Evolutionary conservation across 1,140 invertebrate genomes (phyloP).

Genomic region (Bombus soroeensis): DNA sequence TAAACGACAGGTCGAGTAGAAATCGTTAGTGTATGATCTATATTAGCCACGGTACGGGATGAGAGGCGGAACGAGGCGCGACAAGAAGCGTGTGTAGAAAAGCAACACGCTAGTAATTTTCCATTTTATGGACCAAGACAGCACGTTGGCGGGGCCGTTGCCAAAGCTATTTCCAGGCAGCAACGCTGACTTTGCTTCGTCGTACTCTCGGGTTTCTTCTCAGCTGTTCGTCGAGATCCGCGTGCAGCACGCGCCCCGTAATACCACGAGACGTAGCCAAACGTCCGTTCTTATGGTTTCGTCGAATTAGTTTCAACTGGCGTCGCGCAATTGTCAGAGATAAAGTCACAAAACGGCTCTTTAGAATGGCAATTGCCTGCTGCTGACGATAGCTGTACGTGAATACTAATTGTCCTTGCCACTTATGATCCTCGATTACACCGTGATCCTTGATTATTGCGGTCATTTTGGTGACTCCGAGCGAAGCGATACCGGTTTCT

Average conservation of each 20-base stretch:
- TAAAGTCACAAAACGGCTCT: constrained; percentile 43
- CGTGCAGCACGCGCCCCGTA: constrained; percentile 5
- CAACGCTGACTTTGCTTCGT: constrained; percentile 21
- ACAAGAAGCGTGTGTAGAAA: constrained; percentile 43
- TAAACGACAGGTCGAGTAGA: constrained; percentile 9
- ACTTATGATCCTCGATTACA: constrained; percentile 40
- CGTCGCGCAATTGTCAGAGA: constrained; percentile 44
- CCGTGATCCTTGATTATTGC: constrained; percentile 38
- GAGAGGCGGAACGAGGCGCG: constrained; percentile 24
- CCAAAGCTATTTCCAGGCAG: constrained; percentile 55
- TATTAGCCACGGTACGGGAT: constrained; percentile 3
- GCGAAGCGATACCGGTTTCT: not conserved
- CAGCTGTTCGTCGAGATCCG: constrained; percentile 38
- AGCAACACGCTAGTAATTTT: constrained; percentile 52
- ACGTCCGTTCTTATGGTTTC: constrained; percentile 51
- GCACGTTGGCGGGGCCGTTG: constrained; percentile 38
- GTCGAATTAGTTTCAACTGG: constrained; percentile 47
- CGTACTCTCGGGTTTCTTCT: constrained; percentile 45
- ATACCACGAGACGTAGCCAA: constrained; percentile 43
- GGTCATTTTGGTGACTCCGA: not conserved
- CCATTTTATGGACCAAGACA: constrained; percentile 51
- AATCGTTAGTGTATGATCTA: constrained; percentile 50
- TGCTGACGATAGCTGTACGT: constrained; percentile 43
- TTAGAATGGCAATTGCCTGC: constrained; percentile 16
- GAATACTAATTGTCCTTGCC: constrained; percentile 45